A percentile compares a stretch with the other conserved stretches of the same genome.
phyloP scores from a whole-genome alignment of 2,797 vertebrate species.

The Catharus ustulatus region DNA sequence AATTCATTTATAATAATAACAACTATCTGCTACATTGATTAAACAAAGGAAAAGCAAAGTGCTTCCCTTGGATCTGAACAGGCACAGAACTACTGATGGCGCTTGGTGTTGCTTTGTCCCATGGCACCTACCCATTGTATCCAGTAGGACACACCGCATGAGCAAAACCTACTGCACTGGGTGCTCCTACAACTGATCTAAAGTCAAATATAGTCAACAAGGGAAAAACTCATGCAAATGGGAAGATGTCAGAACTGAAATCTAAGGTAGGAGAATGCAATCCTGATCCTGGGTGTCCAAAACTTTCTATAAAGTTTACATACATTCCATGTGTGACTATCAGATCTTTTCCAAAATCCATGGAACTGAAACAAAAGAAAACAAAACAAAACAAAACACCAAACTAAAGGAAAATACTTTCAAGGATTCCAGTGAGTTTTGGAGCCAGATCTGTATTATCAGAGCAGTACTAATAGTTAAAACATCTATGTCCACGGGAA shows the following conservation, averaged over 20 bases:
- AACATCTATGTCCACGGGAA: not conserved
- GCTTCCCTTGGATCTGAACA: not conserved
- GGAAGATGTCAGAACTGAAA: not conserved
- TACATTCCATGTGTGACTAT: not conserved
- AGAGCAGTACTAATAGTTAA: not conserved
- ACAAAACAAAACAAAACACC: no score
- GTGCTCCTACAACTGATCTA: not conserved
- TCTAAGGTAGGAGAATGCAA: not conserved
- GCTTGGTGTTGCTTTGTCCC: not conserved
- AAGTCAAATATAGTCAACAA: not conserved
- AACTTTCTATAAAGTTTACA: not conserved
- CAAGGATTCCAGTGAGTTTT: not conserved
- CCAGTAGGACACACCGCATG: accelerated
- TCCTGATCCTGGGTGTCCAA: not conserved
- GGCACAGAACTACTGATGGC: not conserved
- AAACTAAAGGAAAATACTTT: not conserved
- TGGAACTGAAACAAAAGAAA: not conserved
- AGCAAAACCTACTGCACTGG: not conserved
- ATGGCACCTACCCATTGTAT: not conserved
- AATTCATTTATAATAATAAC: not conserved
- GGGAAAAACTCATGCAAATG: not conserved
- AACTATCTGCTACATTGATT: not conserved
- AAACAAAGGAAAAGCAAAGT: not conserved
- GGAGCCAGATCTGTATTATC: not conserved
- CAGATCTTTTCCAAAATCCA: not conserved